Conservation (phyloP, 2,113 vertebrate species). For the Austrofundulus limnaeus region DNA sequence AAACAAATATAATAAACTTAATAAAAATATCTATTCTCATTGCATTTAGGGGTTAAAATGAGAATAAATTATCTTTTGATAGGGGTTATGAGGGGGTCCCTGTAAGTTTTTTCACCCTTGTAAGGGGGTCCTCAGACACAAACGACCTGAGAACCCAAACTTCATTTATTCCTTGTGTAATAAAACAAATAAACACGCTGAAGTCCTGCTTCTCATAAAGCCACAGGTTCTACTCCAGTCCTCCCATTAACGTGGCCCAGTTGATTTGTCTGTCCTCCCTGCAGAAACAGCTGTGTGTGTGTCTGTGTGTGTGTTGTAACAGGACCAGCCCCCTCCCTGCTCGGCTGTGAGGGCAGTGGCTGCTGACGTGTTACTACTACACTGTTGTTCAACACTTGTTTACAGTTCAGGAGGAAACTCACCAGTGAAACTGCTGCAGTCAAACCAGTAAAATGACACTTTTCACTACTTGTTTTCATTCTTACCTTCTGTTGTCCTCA, state of each 20-base stretch:
- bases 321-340: constrained; percentile 62
- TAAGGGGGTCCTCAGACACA: too few species aligned
- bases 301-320: constrained; percentile 3
- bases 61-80: too few species aligned
- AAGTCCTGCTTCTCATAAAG: background rate
- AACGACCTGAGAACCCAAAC: too few species aligned
- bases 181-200: too few species aligned
- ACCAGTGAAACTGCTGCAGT: constrained; percentile 1
- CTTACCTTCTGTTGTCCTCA: background rate
- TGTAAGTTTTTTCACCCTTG: too few species aligned
- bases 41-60: too few species aligned
- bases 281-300: constrained; percentile 33
- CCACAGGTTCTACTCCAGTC: background rate
- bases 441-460: background rate
- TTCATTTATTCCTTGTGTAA: too few species aligned
- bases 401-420: constrained; percentile 69
- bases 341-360: constrained; percentile 60
- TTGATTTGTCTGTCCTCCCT: constrained; percentile 28
- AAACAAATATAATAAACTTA: too few species aligned
- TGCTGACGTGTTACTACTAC: constrained; percentile 84
- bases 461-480: background rate
- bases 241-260: background rate
- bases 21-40: too few species aligned
- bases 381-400: constrained; percentile 78
- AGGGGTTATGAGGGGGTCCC: too few species aligned